Base-by-base conservation (phyloP, 2,888 invertebrate species). In the Metopia argyrocephala region DNA sequence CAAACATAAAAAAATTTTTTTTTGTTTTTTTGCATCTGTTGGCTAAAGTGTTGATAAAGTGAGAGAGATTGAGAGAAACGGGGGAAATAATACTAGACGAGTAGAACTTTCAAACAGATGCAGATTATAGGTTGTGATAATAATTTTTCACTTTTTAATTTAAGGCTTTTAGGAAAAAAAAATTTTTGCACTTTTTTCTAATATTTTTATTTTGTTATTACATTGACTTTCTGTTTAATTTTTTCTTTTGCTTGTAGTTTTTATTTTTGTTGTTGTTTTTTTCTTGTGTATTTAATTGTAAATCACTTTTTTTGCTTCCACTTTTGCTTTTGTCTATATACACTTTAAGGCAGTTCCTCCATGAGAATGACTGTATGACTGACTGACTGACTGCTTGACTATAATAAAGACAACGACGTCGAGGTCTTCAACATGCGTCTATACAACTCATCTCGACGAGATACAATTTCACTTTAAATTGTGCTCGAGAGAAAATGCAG, bases 391-490 rank as follows among this genome's bases (percentile, higher is more conserved):
- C 38, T 38, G 38, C 38, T 15, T 12, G 59, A 64, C 65, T 71
- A 48, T 1, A 31, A n/a, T 23, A 25, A 38, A 59, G 54, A 70
- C 50, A 20, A 65, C 59, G 48, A 61, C 54, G 25, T 45, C 15
- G 15, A 57, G 28, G 45, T 7, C 20, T 75, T 65, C 48, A 69
- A 71, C 69, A 73, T 79, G 79, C 79, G 79, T 74, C 69, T 38
- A 66, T 45, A 79, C 62, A 75, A 74, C 83, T 28, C 70, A 71
- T 68, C 78, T 50, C 74, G 45, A 62, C 71, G 66, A 81, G 81
- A 74, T 71, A 82, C 82, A 75, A 82, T 78, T 70, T 79, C 61
- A 76, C 64, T 78, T 83, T 83, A 79, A 78, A 48, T 59, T 21
- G 56, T 70, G 38, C 15, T 38, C 15, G 38, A 15, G 74, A 79